Conservation (phyloP, 1,140 invertebrate genomes). For the Thalassaphorura encarpata region DNA sequence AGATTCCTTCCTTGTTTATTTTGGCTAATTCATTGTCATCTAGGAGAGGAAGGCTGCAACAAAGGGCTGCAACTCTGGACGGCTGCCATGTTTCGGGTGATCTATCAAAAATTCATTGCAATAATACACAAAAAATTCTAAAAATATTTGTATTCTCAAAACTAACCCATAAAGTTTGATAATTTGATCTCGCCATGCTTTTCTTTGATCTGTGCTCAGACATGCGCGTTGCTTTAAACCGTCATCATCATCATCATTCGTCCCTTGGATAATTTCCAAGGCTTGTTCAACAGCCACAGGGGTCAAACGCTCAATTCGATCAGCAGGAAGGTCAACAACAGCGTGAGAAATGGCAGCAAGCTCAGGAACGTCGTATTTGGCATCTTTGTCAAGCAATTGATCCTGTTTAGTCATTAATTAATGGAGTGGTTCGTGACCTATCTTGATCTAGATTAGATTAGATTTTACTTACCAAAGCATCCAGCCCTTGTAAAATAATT, state of each 20-base stretch:
- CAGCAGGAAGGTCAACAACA: constrained; percentile 24
- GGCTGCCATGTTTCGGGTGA: constrained; percentile 18
- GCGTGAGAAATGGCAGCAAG: constrained; percentile 24
- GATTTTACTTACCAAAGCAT: constrained; percentile 19
- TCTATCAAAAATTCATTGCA: background rate
- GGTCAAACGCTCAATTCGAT: constrained; percentile 17
- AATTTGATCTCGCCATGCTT: constrained; percentile 27
- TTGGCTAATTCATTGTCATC: constrained; percentile 16
- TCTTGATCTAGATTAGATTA: background rate
- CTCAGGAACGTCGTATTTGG: constrained; percentile 21
- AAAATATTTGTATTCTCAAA: background rate
- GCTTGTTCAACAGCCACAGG: constrained; percentile 30
- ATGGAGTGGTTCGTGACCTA: background rate
- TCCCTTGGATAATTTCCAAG: constrained; percentile 25
- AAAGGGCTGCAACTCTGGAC: constrained; percentile 19
- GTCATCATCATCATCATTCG: constrained; percentile 29
- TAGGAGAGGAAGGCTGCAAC: constrained; percentile 24
- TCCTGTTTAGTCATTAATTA: constrained; percentile 5
- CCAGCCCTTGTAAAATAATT: constrained; percentile 29
- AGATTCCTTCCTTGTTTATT: constrained; percentile 17
- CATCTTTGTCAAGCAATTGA: background rate
- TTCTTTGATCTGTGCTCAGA: constrained; percentile 19
- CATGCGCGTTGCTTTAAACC: constrained; percentile 26
- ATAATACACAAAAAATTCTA: background rate
- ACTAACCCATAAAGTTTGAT: constrained; percentile 26